A percentile compares a stretch with the other conserved stretches of the same genome.
phyloP scores from a whole-genome alignment of 2,797 vertebrate genomes.

The Trachops cirrhosus region DNA sequence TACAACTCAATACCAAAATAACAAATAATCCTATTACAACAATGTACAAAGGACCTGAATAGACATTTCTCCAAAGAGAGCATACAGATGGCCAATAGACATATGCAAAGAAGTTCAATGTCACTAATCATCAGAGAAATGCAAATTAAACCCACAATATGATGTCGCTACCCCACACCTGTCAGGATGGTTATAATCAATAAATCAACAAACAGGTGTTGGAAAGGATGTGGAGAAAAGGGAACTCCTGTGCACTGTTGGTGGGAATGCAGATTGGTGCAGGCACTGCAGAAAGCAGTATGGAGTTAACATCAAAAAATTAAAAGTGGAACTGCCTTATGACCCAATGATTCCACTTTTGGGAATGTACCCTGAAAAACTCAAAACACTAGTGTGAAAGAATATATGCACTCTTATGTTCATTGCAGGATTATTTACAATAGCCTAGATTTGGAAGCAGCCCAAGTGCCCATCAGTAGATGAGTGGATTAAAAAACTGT shows the following conservation, averaged over 20 bases:
- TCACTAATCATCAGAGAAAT: background rate
- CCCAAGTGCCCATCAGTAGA: background rate
- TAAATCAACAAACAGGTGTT: background rate
- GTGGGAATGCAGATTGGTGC: background rate
- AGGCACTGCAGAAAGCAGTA: background rate
- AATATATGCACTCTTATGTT: background rate
- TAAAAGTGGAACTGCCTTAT: background rate
- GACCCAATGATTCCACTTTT: background rate
- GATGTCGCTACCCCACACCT: background rate
- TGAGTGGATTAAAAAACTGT: background rate
- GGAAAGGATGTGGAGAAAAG: background rate
- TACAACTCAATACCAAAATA: background rate
- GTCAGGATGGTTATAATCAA: background rate
- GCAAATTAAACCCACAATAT: background rate
- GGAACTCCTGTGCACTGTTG: background rate
- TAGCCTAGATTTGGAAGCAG: background rate
- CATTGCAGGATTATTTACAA: background rate
- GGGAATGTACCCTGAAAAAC: background rate
- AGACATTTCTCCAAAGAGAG: background rate
- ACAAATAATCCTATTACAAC: background rate
- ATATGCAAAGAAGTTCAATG: background rate
- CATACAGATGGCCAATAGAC: background rate
- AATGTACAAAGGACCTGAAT: background rate
- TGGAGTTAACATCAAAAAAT: background rate
- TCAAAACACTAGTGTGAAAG: background rate